Conservation (phyloP, 2,888 invertebrate species). For the Eucriotettix oculatus region DNA sequence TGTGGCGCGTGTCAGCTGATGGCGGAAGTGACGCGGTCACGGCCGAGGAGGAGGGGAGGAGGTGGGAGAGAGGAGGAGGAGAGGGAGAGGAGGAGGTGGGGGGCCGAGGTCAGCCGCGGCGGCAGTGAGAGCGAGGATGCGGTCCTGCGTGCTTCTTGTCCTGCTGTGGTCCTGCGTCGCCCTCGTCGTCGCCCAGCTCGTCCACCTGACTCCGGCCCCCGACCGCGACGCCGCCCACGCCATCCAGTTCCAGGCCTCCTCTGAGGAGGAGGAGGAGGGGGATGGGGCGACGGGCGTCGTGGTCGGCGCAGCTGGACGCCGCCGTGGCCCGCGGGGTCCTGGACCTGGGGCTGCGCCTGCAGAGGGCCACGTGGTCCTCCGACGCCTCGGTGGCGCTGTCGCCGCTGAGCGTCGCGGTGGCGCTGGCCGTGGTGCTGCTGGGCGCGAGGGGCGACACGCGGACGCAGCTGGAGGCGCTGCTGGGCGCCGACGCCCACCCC, state of each 20-base stretch:
- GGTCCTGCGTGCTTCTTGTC: neutral
- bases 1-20: too few relatives aligned
- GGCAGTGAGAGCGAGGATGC: neutral
- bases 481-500: neutral
- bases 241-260: neutral
- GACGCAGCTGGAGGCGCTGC: neutral
- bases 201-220: neutral
- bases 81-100: neutral
- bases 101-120: neutral
- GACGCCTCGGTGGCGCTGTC: neutral
- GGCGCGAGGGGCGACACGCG: neutral
- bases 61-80: neutral
- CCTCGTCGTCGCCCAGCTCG: neutral
- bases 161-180: neutral
- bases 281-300: neutral
- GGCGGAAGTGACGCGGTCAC: too few relatives aligned
- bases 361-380: neutral
- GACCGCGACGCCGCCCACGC: neutral
- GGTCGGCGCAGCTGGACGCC: neutral
- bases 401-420: neutral
- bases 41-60: neutral
- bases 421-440: neutral
- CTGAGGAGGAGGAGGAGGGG: neutral
- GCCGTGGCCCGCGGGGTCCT: neutral
- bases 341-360: neutral